These are phyloP conservation scores for Amazona guildingii DNA, from an alignment of 2,113 vertebrate species.

Conservation along the genomic window DNA sequence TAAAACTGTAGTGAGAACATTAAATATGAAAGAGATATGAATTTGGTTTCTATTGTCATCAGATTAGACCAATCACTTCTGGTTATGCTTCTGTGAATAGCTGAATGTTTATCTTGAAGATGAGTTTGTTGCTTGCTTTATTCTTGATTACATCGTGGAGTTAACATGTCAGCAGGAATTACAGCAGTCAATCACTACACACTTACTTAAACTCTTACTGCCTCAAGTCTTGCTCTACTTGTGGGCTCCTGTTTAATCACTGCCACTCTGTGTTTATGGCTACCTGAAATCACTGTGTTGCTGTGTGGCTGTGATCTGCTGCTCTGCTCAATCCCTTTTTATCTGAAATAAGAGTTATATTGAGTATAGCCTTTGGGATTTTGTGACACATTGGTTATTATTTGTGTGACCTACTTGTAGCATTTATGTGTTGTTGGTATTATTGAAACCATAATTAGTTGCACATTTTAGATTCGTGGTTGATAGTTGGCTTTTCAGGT, in stretches of 20 bases:
- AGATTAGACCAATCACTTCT: background rate
- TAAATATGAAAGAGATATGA: background rate
- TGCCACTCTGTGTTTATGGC: background rate
- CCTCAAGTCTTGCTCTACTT: background rate
- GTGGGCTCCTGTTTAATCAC: background rate
- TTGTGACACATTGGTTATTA: background rate
- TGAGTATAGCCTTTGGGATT: background rate
- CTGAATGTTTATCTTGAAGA: background rate
- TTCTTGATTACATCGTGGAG: background rate
- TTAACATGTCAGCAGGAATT: background rate
- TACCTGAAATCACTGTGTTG: background rate
- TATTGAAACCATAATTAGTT: background rate
- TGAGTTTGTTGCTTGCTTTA: background rate
- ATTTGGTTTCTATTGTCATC: background rate
- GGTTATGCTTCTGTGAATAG: background rate
- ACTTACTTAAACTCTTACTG: background rate
- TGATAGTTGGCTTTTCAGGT: background rate
- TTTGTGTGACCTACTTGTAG: background rate
- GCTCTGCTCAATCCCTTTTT: background rate
- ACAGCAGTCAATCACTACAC: background rate
- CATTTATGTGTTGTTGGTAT: background rate
- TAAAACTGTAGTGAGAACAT: background rate
- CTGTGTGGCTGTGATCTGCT: background rate
- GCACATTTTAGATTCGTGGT: background rate
- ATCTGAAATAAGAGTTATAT: background rate